Conservation (phyloP, 92 coral and sea anemone genomes). For the Paragorgia papillata region DNA sequence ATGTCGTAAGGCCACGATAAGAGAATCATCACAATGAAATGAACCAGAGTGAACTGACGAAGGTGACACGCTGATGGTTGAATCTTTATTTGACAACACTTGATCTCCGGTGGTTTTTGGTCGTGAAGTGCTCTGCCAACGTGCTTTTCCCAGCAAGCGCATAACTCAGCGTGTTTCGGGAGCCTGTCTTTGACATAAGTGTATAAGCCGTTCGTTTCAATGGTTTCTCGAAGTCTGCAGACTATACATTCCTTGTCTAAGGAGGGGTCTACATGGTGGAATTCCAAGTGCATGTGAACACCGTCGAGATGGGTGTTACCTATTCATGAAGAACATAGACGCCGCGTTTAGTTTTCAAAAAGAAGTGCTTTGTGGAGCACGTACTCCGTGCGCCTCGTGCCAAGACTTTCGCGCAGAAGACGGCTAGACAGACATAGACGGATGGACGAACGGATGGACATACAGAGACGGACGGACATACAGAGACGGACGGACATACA, state of each 20-base stretch:
- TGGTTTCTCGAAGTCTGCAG: constrained; percentile 8
- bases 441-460: no score
- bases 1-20: constrained; percentile 32
- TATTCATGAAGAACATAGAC: background rate
- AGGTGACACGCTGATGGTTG: constrained; percentile 20
- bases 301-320: constrained; percentile 19
- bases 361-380: no score
- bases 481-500: no score
- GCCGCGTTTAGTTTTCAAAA: no score
- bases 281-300: constrained; percentile 5
- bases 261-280: background rate
- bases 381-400: no score
- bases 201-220: background rate
- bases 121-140: background rate
- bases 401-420: no score
- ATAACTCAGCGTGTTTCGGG: background rate
- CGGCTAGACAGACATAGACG: no score
- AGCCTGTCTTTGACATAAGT: background rate
- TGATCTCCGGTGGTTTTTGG: background rate
- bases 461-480: no score
- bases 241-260: constrained; percentile 13
- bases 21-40: constrained; percentile 5
- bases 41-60: constrained; percentile 4
- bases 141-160: constrained; percentile 15
- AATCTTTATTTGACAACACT: constrained; percentile 4